These are phyloP conservation scores for Griposia aprilina DNA, from an alignment of 2,888 invertebrate species.

Conservation along the genomic window DNA sequence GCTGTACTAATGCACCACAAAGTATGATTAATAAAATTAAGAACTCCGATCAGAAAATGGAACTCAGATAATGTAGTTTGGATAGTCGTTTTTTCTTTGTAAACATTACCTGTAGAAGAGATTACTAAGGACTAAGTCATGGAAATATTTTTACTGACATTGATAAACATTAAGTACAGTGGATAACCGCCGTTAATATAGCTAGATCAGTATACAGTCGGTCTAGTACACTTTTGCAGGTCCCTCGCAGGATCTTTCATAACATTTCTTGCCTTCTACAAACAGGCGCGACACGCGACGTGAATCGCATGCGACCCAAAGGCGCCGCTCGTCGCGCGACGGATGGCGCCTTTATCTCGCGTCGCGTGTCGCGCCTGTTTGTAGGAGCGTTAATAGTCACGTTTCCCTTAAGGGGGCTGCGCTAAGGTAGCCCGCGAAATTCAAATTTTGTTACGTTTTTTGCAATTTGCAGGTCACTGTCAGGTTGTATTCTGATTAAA, in stretches of 20 bases:
- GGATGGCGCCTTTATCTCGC: too few species aligned
- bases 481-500: too few species aligned
- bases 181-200: not conserved
- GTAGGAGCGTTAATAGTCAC: not conserved
- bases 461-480: too few species aligned
- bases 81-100: not conserved
- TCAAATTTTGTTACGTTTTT: too few species aligned
- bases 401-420: too few species aligned
- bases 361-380: too few species aligned
- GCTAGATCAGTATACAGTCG: too few species aligned
- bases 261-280: not conserved
- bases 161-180: not conserved
- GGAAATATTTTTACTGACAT: not conserved
- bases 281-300: too few species aligned
- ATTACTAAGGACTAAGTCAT: not conserved
- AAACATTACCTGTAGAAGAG: not conserved
- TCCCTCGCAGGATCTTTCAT: too few species aligned
- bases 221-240: not conserved
- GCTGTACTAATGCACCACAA: not conserved
- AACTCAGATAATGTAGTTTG: not conserved
- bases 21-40: slow-evolving; percentile 26
- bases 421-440: too few species aligned
- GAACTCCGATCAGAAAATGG: not conserved
- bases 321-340: too few species aligned
- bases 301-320: too few species aligned